Evolutionary conservation across 2,113 vertebrate species (phyloP).

Genomic region (Pangasianodon hypophthalmus): DNA sequence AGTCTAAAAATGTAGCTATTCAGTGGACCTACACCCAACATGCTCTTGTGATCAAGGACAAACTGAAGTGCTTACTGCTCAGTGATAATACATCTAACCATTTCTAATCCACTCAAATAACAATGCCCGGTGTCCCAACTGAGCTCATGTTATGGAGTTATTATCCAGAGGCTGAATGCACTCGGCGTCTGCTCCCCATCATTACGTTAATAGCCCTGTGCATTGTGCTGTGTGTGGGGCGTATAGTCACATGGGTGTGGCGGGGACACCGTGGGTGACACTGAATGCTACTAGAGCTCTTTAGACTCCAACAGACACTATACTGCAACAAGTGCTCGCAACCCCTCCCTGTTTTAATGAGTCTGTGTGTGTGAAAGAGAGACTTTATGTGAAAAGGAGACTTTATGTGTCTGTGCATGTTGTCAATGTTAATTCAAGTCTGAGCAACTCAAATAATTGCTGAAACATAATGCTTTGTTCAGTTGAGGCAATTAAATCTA

Average conservation of each 20-base stretch:
- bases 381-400: conserved; percentile 9
- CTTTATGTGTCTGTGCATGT: conserved; percentile 35
- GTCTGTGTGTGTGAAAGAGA: conserved; percentile 24
- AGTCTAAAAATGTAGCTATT: not conserved
- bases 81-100: conserved; percentile 26
- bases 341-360: conserved; percentile 42
- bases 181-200: conserved; percentile 41
- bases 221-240: conserved; percentile 51
- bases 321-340: conserved; percentile 57
- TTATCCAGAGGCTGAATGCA: conserved; percentile 42
- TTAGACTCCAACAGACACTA: conserved; percentile 55
- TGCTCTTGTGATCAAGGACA: conserved; percentile 38
- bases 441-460: not conserved
- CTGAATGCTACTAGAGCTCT: conserved; percentile 52
- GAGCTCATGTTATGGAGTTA: conserved; percentile 50
- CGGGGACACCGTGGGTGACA: conserved; percentile 38
- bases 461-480: not conserved
- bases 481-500: not conserved
- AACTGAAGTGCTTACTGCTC: conserved; percentile 38
- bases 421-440: conserved; percentile 16
- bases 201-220: conserved; percentile 53
- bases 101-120: conserved; percentile 48
- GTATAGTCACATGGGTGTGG: conserved; percentile 53
- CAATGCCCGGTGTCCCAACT: conserved; percentile 32
- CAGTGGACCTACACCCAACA: conserved; percentile 5